Percentiles rank a stretch among this genome's conserved stretches.
Conservation (phyloP, 2,797 vertebrate genomes). For the Pantherophis vulpinus region DNA sequence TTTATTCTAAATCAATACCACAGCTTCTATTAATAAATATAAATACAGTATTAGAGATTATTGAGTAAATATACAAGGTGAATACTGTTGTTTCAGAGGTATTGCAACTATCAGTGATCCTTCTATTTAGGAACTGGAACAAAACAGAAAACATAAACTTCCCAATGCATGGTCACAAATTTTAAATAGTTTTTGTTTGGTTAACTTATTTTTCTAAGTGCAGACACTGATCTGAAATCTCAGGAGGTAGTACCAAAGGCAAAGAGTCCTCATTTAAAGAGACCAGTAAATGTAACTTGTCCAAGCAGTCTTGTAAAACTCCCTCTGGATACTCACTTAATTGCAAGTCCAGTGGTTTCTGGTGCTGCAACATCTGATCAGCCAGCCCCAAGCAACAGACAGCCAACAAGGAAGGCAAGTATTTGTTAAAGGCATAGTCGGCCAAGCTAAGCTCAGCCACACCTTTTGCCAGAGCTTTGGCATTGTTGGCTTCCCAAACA, state of each 20-base stretch:
- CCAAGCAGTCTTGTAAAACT: conserved; percentile 76
- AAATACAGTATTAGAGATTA: neutral
- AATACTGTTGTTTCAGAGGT: neutral
- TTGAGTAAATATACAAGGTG: neutral
- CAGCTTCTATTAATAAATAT: conserved; percentile 2
- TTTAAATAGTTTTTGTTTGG: neutral
- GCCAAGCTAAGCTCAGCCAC: conserved; percentile 88
- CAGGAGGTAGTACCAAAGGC: conserved; percentile 61
- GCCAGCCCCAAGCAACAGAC: conserved; percentile 80
- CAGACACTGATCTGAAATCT: conserved; percentile 46
- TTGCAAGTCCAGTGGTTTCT: conserved; percentile 38
- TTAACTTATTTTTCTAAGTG: conserved; percentile 26
- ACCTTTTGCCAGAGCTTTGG: conserved; percentile 73
- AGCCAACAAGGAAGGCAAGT: conserved; percentile 84
- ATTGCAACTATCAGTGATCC: conserved; percentile 6
- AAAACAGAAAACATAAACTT: neutral
- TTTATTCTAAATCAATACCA: accelerated
- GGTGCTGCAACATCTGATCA: conserved; percentile 70
- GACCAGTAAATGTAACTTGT: conserved; percentile 81
- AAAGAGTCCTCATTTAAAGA: conserved; percentile 80
- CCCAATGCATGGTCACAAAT: neutral
- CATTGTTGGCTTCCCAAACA: conserved; percentile 53
- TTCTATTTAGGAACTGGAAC: neutral
- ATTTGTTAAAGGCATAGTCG: conserved; percentile 87
- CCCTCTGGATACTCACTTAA: conserved; percentile 61